Evolutionary conservation across 1,140 invertebrate genomes (phyloP), one percentile per base, ranked within the genome.

Genomic region (Protaetia brevitarsis): DNA sequence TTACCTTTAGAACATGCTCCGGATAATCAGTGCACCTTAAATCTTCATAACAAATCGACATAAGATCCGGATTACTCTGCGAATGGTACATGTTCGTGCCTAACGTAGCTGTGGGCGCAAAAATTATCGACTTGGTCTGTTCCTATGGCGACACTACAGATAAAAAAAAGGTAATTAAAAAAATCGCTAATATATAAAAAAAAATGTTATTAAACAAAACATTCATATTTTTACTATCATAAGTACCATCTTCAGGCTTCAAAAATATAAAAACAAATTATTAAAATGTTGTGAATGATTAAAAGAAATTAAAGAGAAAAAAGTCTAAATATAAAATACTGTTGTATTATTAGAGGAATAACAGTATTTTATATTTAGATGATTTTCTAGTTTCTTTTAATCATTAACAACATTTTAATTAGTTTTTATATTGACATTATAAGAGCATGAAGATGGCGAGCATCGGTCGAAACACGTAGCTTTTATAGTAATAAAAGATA

Each of bases 1-100:
- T 66, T 71, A 74, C 93, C 84, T 99, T 99, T 0, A 99, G 83
- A 30, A 99, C 96, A 82, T 98, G 95, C 77, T 99, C 97, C 4
- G 96, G 96, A 81, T 92, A 96, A 79, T 97, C 94, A 2, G 87
- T 83, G 61, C 85, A 85, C 59, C 88, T 82, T 57, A 86, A 78
- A 72, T 91, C 89, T 71, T 92, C 89, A 81, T 88, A 92, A 76
- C 86, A 90, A 36, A 92, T 85, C 67, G 88, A 88, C 73, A 90
- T 90, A 36, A 96, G 83, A 81, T 97, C 94, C 3, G 94, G 93
- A 82, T 97, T 96, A 76, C 92, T 95, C 74, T 93, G 92, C 41
- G 92, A 95, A 75, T 91, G 92, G 77, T 90, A 91, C 31, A 91
- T 83, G 60, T 76, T 77, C 23, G 71, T 72, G 30, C 69, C 72